Evolutionary conservation across 2,113 vertebrate genomes (phyloP).

Genomic region (Ceuthmochares aereus): DNA sequence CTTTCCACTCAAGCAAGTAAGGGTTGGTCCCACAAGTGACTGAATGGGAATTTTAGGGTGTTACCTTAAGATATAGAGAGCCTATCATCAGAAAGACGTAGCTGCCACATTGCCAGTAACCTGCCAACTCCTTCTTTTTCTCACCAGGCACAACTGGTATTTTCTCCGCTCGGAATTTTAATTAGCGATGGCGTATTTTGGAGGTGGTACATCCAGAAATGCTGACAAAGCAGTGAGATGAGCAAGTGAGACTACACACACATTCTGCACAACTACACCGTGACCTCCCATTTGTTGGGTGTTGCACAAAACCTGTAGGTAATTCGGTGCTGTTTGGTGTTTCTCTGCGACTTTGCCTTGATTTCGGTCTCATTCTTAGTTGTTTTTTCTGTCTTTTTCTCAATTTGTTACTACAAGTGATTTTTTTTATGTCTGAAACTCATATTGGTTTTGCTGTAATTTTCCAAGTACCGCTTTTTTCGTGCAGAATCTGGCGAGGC

Average conservation of each 20-base stretch:
- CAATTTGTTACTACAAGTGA: not conserved
- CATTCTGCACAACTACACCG: not conserved
- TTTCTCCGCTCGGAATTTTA: not conserved
- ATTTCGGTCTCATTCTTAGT: not conserved
- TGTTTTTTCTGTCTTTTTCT: not conserved
- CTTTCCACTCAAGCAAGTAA: not conserved
- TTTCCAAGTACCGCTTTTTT: not conserved
- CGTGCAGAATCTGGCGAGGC: constrained; percentile 20
- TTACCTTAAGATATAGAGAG: not conserved
- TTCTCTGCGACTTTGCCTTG: not conserved
- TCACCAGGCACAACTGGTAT: not conserved
- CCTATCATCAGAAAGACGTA: not conserved
- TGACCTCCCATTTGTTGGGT: not conserved
- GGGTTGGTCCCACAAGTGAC: not conserved
- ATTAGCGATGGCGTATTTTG: not conserved
- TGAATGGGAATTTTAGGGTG: not conserved
- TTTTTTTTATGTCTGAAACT: constrained; percentile 8
- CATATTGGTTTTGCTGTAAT: not conserved
- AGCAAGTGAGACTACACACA: not conserved
- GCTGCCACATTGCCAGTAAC: not conserved
- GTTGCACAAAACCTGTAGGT: not conserved
- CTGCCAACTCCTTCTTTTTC: not conserved
- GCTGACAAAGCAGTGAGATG: not conserved
- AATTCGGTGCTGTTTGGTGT: not conserved
- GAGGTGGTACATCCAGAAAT: not conserved